Evolutionary conservation across 2,113 vertebrate species (phyloP).

Genomic region (Anser cygnoides): DNA sequence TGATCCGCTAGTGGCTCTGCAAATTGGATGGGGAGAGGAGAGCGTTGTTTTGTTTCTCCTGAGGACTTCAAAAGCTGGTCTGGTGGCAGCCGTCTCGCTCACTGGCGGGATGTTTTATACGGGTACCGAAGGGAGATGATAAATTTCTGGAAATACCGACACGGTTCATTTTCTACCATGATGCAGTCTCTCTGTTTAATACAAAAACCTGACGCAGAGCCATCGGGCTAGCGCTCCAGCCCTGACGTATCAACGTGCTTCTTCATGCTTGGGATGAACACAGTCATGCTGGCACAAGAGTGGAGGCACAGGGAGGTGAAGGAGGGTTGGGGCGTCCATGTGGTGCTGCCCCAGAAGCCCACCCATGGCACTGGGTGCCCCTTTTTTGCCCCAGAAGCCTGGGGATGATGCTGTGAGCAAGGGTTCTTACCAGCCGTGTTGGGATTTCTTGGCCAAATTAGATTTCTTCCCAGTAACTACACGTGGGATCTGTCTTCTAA

Average conservation of each 20-base stretch:
- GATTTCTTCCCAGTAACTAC: not conserved
- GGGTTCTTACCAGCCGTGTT: not conserved
- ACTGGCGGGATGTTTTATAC: not conserved
- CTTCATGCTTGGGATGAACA: not conserved
- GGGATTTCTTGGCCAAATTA: not conserved
- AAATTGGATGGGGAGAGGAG: not conserved
- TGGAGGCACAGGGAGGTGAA: not conserved
- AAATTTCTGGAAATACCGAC: not conserved
- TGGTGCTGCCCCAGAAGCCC: accelerated
- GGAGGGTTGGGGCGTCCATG: not conserved
- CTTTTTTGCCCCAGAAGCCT: accelerated
- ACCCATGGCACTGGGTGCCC: not conserved
- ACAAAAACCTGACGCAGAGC: accelerated
- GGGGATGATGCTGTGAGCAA: not conserved
- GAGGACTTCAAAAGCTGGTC: not conserved
- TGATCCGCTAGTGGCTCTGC: not conserved
- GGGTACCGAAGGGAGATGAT: not conserved
- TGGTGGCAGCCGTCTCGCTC: not conserved
- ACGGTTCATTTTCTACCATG: not conserved
- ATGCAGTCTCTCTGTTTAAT: not conserved
- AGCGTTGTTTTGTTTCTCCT: not conserved
- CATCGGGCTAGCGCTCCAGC: not conserved
- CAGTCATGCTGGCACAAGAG: not conserved
- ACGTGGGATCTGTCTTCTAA: not conserved
- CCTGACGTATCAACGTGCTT: not conserved